phyloP scores from a whole-genome alignment of 2,113 vertebrate species.

The Hippocampus comes region DNA sequence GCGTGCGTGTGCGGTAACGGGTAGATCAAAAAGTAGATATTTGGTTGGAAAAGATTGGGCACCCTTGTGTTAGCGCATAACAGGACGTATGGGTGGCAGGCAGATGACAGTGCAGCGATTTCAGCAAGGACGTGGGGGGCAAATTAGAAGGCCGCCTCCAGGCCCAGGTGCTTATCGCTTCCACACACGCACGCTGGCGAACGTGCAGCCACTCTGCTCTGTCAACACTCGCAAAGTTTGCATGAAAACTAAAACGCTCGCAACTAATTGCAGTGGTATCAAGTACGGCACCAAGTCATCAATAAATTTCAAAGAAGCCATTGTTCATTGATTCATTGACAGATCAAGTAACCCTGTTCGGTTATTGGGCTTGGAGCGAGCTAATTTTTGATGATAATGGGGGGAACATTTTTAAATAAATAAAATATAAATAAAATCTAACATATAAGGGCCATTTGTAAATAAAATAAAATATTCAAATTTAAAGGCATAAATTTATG shows the following conservation, averaged over 20 bases:
- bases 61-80: background rate
- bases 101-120: constrained; percentile 69
- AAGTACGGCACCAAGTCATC: no score
- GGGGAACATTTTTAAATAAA: no score
- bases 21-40: background rate
- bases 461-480: no score
- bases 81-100: constrained; percentile 60
- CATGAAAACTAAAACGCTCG: background rate
- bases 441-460: no score
- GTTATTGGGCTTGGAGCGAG: no score
- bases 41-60: no score
- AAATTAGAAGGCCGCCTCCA: constrained; percentile 64
- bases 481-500: no score
- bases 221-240: constrained; percentile 5
- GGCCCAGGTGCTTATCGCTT: constrained; percentile 71
- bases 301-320: no score
- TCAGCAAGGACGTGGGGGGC: constrained; percentile 65
- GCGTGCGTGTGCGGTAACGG: background rate
- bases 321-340: no score
- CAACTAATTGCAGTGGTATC: background rate
- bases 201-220: background rate
- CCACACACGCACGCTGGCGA: background rate
- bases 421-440: no score
- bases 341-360: no score
- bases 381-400: no score